A percentile compares a stretch with the other conserved stretches of the same genome.
Conservation (phyloP, 1,140 invertebrate species). For the Ceratosolen fusciceps region DNA sequence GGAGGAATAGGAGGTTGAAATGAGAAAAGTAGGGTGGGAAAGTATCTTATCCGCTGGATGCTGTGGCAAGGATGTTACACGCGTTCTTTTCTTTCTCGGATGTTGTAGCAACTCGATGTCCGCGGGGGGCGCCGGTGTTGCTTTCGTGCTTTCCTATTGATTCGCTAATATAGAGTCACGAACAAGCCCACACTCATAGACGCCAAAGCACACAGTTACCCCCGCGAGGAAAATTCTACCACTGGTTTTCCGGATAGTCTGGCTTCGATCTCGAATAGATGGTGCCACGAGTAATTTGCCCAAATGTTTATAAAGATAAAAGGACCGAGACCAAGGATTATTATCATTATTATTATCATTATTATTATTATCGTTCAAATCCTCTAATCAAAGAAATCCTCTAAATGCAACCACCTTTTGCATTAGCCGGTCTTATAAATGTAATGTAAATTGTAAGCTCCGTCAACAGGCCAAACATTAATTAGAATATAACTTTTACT, state of each 20-base stretch:
- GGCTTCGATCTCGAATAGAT: conserved; percentile 58
- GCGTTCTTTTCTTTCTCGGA: background rate
- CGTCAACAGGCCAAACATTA: too few species aligned
- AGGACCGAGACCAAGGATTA: background rate
- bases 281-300: conserved; percentile 60
- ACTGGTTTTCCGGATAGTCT: background rate
- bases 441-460: too few species aligned
- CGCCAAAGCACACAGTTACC: conserved; percentile 40
- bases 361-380: too few species aligned
- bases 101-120: background rate
- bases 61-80: background rate
- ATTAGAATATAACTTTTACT: too few species aligned
- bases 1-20: background rate
- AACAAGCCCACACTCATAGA: conserved; percentile 57
- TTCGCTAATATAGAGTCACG: conserved; percentile 49
- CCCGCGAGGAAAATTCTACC: background rate
- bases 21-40: background rate
- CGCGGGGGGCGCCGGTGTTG: background rate
- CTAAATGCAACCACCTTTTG: too few species aligned
- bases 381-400: too few species aligned
- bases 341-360: too few species aligned
- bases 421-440: too few species aligned
- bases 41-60: background rate
- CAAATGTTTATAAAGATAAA: background rate
- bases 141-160: conserved; percentile 14